Percentiles rank a stretch among this genome's conserved stretches.
Evolutionary conservation across 92 coral and sea anemone genomes (phyloP).

Genomic region (Ricordea florida): DNA sequence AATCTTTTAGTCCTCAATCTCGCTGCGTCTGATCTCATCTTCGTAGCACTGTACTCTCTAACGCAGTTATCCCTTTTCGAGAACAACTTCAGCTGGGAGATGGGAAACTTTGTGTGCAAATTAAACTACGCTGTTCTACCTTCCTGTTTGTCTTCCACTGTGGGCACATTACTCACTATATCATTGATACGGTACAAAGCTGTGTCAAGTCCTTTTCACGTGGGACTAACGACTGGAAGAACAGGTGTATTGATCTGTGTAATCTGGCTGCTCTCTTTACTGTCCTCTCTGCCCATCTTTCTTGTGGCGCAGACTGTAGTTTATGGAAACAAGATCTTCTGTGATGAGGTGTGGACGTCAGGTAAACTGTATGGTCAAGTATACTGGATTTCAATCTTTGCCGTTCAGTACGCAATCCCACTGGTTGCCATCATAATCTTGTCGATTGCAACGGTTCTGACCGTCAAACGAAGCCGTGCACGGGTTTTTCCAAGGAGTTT

Average conservation of each 20-base stretch:
- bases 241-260: slow-evolving; percentile 42
- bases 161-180: slow-evolving; percentile 66
- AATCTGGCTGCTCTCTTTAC: slow-evolving; percentile 68
- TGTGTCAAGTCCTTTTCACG: slow-evolving; percentile 62
- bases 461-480: slow-evolving; percentile 48
- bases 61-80: slow-evolving; percentile 76
- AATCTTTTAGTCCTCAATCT: slow-evolving; percentile 74
- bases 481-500: slow-evolving; percentile 25
- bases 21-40: slow-evolving; percentile 68
- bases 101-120: slow-evolving; percentile 70
- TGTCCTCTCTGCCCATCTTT: slow-evolving; percentile 8
- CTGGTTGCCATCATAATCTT: slow-evolving; percentile 61
- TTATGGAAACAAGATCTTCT: slow-evolving; percentile 1
- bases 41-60: slow-evolving; percentile 71
- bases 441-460: slow-evolving; percentile 53
- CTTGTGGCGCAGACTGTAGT: slow-evolving; percentile 9
- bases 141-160: slow-evolving; percentile 53
- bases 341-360: slow-evolving; percentile 27
- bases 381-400: slow-evolving; percentile 85
- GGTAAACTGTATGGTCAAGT: slow-evolving; percentile 2
- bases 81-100: slow-evolving; percentile 74
- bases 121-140: slow-evolving; percentile 63
- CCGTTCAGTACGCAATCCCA: slow-evolving; percentile 82
- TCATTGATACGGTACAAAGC: slow-evolving; percentile 76
- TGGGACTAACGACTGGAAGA: slow-evolving; percentile 43